Evolutionary conservation across 2,888 invertebrate species (phyloP).

Genomic region (Pristionchus arcanus): DNA sequence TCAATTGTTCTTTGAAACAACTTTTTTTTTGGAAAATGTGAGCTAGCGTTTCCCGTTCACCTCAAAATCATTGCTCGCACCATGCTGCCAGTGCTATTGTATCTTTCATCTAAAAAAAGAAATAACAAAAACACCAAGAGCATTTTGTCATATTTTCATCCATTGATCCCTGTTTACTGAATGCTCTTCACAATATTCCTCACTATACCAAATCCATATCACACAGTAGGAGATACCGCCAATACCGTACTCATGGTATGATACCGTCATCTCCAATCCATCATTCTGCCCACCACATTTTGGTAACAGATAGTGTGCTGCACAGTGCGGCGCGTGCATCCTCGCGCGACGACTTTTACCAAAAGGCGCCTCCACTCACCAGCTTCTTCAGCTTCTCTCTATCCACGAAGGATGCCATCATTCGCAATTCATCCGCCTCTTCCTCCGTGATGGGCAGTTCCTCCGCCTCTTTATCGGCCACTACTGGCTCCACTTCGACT

Average conservation of each 20-base stretch:
- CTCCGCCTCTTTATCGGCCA: background rate
- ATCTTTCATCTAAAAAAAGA: background rate
- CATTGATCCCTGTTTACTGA: too few relatives aligned
- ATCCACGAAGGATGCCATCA: background rate
- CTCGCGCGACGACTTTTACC: background rate
- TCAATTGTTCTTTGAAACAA: background rate
- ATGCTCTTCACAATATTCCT: too few relatives aligned
- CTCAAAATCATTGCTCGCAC: background rate
- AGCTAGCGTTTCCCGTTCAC: background rate
- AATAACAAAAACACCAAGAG: background rate
- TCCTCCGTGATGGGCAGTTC: conserved; percentile 1
- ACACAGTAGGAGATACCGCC: too few relatives aligned
- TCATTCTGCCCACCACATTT: too few relatives aligned
- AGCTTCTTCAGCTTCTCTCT: conserved; percentile 24
- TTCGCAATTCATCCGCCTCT: background rate
- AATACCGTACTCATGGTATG: too few relatives aligned
- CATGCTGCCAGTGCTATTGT: background rate
- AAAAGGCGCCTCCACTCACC: background rate
- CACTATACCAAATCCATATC: too few relatives aligned
- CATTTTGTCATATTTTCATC: too few relatives aligned
- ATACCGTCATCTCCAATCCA: too few relatives aligned
- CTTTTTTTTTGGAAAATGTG: background rate
- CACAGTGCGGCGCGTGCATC: background rate
- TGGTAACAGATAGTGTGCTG: too few relatives aligned
- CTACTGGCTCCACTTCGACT: background rate